Evolutionary conservation across 2,113 vertebrate species (phyloP).

Genomic region (Progne subis): DNA sequence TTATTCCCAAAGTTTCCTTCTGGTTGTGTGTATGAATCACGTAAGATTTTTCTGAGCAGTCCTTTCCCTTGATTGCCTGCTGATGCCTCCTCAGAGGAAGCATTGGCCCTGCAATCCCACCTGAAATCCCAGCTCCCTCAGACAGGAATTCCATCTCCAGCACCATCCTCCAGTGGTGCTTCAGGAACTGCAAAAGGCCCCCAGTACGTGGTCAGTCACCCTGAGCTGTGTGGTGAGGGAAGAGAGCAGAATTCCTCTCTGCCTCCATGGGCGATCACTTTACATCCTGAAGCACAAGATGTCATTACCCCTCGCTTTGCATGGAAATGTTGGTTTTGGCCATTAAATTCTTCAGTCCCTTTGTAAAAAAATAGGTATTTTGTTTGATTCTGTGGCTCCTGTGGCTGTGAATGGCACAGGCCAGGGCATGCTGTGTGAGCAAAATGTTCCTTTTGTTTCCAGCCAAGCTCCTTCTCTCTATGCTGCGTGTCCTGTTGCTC

Average conservation of each 20-base stretch:
- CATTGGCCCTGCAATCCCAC: background rate
- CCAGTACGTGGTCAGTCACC: background rate
- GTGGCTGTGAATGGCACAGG: slow-evolving; percentile 12
- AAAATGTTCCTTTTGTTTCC: slow-evolving; percentile 53
- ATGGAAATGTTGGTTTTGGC: slow-evolving; percentile 47
- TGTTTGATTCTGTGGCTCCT: slow-evolving; percentile 21
- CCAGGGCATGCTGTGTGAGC: slow-evolving; percentile 26
- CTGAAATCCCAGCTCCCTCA: background rate
- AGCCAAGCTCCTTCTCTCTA: background rate
- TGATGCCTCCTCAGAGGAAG: background rate
- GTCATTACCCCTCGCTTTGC: slow-evolving; percentile 1
- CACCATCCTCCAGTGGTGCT: background rate
- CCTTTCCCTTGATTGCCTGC: background rate
- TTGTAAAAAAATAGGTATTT: background rate
- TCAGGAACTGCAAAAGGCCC: background rate
- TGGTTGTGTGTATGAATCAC: background rate
- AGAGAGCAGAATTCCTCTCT: slow-evolving; percentile 17
- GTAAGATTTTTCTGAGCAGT: background rate
- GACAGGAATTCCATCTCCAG: background rate
- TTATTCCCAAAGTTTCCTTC: background rate
- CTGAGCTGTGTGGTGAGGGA: background rate
- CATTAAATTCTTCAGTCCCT: slow-evolving; percentile 2
- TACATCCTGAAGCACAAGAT: slow-evolving; percentile 47
- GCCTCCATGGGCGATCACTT: background rate
- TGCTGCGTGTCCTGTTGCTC: background rate